Evolutionary conservation across 2,888 invertebrate species (phyloP), one percentile per base, ranked within the genome.

Genomic region (Drosophila prostipennis): DNA sequence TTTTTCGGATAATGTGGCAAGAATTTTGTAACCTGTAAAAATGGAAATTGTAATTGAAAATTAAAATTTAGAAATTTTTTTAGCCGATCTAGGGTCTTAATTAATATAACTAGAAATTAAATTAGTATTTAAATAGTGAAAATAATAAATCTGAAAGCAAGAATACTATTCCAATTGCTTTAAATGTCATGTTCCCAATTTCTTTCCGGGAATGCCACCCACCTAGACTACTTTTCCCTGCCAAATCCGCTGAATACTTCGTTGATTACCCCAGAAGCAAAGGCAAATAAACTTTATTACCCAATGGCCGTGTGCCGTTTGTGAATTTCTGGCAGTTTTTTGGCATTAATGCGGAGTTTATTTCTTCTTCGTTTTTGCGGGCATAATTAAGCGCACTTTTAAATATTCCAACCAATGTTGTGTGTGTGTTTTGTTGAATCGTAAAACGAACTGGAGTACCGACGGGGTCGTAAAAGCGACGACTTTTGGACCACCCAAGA

Each of bases 331-430:
- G 52, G 23, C 51, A 61, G 46, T 61, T 64, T 34, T 46, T 46
- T 0, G 64, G 40, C 65, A 53, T 65, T 64, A 65, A 65, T 65
- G 52, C 64, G 34, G 39, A 65, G 54, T 55, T 68, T 74, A 74
- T 65, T 71, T 57, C 69, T 45, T 46, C 55, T 61, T 77, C 29
- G 53, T 43, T 70, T 74, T 72, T 69, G 76, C 57, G 63, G 79
- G 69, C 79, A 81, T 79, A 85, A 81, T 81, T 81, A 81, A 81
- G 85, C 76, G 79, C 76, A 74, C 85, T 81, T 85, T 81, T 82
- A 85, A 82, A 85, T 82, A 85, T 81, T 79, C 81, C 57, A 84
- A 76, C 78, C 79, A 74, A 78, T 80, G 80, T 55, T 76, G 53
- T 63, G 54, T 63, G 54, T 63, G 78, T 74, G 78, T 43, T 37